Conservation (phyloP, 2,113 vertebrate species). For the Laticauda colubrina region DNA sequence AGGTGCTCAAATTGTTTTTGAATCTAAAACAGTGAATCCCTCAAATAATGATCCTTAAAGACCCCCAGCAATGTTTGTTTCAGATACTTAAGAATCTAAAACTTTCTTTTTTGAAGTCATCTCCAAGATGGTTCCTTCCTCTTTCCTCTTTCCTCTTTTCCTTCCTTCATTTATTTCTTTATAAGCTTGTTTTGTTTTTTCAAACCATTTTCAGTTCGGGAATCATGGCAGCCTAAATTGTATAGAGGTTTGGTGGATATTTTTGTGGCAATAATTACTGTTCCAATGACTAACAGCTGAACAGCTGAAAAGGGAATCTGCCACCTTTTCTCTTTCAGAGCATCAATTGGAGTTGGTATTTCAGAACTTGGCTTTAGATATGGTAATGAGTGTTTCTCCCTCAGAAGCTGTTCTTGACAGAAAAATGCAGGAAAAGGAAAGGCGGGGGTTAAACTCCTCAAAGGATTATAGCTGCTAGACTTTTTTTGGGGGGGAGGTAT, state of each 20-base stretch:
- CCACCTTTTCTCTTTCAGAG: constrained; percentile 45
- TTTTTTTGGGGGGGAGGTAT: constrained; percentile 23
- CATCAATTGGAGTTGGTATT: constrained; percentile 54
- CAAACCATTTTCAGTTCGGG: constrained; percentile 37
- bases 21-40: not conserved
- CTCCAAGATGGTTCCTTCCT: constrained; percentile 47
- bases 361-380: constrained; percentile 59
- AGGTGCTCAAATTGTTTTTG: not conserved
- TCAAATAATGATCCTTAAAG: not conserved
- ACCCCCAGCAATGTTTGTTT: not conserved
- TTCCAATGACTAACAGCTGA: constrained; percentile 42
- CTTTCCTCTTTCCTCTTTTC: constrained; percentile 35
- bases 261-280: constrained; percentile 40
- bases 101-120: constrained; percentile 52
- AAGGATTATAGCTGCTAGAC: constrained; percentile 56
- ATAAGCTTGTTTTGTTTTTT: constrained; percentile 32
- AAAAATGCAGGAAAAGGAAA: constrained; percentile 52
- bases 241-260: constrained; percentile 15
- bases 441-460: constrained; percentile 61
- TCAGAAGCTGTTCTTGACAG: constrained; percentile 60
- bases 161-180: not conserved
- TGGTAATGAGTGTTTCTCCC: constrained; percentile 59
- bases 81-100: constrained; percentile 59
- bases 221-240: constrained; percentile 44
- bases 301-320: constrained; percentile 52